These are phyloP conservation scores for Meliscaeva auricollis DNA, from an alignment of 2,888 invertebrate genomes.

Conservation along the genomic window DNA sequence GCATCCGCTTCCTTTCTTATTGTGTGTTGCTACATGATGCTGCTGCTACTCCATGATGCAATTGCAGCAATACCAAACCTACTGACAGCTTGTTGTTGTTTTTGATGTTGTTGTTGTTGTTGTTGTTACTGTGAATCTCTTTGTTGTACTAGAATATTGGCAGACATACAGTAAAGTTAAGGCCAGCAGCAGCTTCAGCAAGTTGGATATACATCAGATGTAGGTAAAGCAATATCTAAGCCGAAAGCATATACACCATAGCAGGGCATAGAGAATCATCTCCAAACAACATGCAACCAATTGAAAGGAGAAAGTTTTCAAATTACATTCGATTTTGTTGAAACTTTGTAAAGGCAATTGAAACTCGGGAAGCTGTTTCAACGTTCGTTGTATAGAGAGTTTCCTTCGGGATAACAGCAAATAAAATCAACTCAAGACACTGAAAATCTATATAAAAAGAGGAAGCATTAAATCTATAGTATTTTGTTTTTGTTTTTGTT, in stretches of 20 bases:
- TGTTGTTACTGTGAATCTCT: conserved; percentile 39
- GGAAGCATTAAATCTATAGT: conserved; percentile 25
- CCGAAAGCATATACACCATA: neutral
- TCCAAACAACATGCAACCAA: conserved; percentile 68
- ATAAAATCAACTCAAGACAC: conserved; percentile 74
- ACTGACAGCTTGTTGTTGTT: conserved; percentile 46
- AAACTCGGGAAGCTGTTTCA: conserved; percentile 69
- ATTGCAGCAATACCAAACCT: neutral
- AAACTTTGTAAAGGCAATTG: conserved; percentile 76
- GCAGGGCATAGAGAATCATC: conserved; percentile 25
- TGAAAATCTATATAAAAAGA: conserved; percentile 57
- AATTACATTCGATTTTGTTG: conserved; percentile 76
- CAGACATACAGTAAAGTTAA: conserved; percentile 21
- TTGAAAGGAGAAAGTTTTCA: conserved; percentile 76
- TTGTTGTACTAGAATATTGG: conserved; percentile 37
- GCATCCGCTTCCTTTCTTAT: conserved; percentile 62
- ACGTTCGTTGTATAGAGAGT: conserved; percentile 37
- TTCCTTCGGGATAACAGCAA: conserved; percentile 72
- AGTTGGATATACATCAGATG: no score
- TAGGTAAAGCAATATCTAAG: neutral
- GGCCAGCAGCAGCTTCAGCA: neutral
- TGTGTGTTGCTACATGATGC: conserved; percentile 27
- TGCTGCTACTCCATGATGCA: neutral
- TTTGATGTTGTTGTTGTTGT: conserved; percentile 49
- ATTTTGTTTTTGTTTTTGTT: neutral